phyloP scores from a whole-genome alignment of 2,888 invertebrate genomes.

The Blastobasis adustella region DNA sequence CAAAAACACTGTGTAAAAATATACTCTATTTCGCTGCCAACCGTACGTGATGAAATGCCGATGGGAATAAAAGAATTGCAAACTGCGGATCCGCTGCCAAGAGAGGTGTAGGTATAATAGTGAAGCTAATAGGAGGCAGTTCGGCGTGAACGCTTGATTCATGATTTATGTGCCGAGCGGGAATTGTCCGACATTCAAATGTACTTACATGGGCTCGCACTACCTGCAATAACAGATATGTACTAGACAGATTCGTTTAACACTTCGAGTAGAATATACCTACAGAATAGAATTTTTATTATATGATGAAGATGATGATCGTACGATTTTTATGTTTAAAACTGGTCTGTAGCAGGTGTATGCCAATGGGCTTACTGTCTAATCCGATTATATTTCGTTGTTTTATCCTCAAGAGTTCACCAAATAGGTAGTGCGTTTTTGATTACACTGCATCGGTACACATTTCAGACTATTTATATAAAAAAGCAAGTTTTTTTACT shows the following conservation, averaged over 20 bases:
- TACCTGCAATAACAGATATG: neutral
- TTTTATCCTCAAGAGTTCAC: too few relatives aligned
- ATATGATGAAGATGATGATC: too few relatives aligned
- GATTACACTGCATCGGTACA: too few relatives aligned
- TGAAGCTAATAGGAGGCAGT: constrained; percentile 24
- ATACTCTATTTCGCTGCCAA: constrained; percentile 16
- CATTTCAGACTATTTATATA: too few relatives aligned
- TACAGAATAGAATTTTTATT: neutral
- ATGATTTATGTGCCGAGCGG: constrained; percentile 28
- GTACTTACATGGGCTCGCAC: constrained; percentile 12
- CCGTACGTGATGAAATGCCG: constrained; percentile 16
- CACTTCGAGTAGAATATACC: neutral
- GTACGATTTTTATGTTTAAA: too few relatives aligned
- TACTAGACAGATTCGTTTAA: constrained; percentile 5
- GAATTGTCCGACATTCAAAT: constrained; percentile 28
- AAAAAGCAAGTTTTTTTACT: too few relatives aligned
- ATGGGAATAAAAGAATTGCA: constrained; percentile 14
- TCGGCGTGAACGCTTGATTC: constrained; percentile 22
- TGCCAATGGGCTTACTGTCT: too few relatives aligned
- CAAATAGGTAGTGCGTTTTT: too few relatives aligned
- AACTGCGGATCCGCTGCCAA: constrained; percentile 19
- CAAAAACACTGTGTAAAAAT: constrained; percentile 1
- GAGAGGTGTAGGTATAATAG: constrained; percentile 19
- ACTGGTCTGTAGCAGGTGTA: too few relatives aligned
- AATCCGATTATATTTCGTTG: too few relatives aligned